Percentiles rank a stretch among this genome's conserved stretches.
Conservation (phyloP, 2,113 vertebrate species). For the Cyphomyrus plagiostoma region DNA sequence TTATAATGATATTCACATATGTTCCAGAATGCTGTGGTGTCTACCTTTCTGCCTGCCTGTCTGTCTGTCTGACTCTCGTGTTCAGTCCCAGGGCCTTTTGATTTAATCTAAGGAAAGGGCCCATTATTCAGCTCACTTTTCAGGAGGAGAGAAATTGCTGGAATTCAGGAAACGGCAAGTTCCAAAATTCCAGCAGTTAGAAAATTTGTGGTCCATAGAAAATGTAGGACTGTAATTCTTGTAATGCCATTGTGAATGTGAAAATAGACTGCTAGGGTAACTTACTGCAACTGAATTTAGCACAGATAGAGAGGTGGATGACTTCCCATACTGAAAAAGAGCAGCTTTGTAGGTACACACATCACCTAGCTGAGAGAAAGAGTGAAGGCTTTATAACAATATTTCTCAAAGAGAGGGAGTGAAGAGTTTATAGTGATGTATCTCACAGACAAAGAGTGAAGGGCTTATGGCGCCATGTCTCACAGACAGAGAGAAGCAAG, state of each 20-base stretch:
- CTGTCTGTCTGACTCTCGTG: constrained; percentile 3
- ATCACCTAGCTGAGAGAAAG: neutral
- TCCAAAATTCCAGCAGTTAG: neutral
- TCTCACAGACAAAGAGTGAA: neutral
- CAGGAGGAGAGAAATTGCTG: neutral
- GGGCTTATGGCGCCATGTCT: neutral
- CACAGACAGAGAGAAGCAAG: neutral
- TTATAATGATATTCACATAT: constrained; percentile 29
- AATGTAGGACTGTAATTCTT: neutral
- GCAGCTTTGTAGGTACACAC: neutral
- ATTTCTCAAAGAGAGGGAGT: neutral
- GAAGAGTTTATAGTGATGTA: neutral
- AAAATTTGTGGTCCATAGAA: neutral
- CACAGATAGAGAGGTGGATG: neutral
- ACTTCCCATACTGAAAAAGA: neutral
- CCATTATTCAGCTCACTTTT: neutral
- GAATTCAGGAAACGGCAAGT: neutral
- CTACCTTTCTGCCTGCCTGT: neutral
- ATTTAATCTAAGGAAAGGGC: neutral
- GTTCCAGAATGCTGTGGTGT: constrained; percentile 28
- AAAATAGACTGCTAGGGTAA: neutral
- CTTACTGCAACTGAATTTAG: neutral
- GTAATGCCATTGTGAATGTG: neutral
- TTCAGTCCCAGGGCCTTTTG: neutral
- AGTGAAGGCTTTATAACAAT: neutral